A percentile compares a stretch with the other conserved stretches of the same genome.
Conservation (phyloP, 2,888 invertebrate genomes). For the Drosophila hamatofila region DNA sequence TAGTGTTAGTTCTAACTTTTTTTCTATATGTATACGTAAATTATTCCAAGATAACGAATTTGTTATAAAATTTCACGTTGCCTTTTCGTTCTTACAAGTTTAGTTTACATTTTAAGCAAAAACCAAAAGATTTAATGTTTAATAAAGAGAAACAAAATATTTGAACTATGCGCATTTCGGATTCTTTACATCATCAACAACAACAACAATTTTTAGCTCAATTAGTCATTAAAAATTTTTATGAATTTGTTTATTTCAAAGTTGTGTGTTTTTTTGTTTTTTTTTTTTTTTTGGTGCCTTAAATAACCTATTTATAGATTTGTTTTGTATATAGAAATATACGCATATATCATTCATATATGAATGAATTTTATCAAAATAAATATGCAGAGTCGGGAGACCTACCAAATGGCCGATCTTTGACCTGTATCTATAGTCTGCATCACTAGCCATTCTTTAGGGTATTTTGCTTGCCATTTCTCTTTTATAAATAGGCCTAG, state of each 20-base stretch:
- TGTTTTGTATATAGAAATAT: conserved; percentile 18
- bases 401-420: conserved; percentile 19
- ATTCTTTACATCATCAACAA: conserved; percentile 57
- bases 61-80: conserved; percentile 56
- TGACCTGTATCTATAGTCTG: conserved; percentile 38
- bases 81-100: conserved; percentile 57
- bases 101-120: conserved; percentile 50
- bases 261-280: conserved; percentile 35
- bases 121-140: conserved; percentile 41
- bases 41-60: conserved; percentile 67
- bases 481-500: conserved; percentile 40
- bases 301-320: conserved; percentile 64
- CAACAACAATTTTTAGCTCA: conserved; percentile 45
- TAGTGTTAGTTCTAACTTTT: conserved; percentile 55
- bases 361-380: conserved; percentile 64
- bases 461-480: neutral
- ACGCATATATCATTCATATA: conserved; percentile 21
- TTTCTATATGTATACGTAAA: conserved; percentile 52
- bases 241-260: conserved; percentile 75
- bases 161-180: conserved; percentile 59
- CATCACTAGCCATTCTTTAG: neutral
- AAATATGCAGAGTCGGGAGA: conserved; percentile 22
- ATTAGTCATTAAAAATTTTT: conserved; percentile 78
- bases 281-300: conserved; percentile 22
- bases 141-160: conserved; percentile 68